Evolutionary conservation across 2,888 invertebrate genomes (phyloP).

Genomic region (Embidobia sp.): DNA sequence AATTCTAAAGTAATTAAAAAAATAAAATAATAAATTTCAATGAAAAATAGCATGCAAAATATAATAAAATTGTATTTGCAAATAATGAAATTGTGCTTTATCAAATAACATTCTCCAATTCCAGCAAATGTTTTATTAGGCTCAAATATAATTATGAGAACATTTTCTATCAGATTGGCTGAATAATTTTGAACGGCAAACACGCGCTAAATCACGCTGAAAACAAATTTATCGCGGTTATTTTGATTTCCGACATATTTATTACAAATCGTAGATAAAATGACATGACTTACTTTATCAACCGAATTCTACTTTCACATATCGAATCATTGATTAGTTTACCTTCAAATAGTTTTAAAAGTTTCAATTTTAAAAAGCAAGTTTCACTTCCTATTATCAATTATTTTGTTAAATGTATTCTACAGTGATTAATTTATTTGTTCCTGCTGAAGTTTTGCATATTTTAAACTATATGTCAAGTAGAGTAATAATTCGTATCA

Average conservation of each 20-base stretch:
- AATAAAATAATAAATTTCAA: too few relatives aligned
- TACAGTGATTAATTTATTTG: too few relatives aligned
- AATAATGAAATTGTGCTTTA: too few relatives aligned
- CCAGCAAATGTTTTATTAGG: conserved; percentile 3
- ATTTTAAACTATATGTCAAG: too few relatives aligned
- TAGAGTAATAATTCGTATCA: too few relatives aligned
- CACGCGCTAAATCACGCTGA: conserved; percentile 24
- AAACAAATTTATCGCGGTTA: conserved; percentile 50
- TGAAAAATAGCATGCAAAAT: too few relatives aligned
- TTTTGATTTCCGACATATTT: conserved; percentile 57
- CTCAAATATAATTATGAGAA: conserved; percentile 14
- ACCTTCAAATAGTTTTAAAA: conserved; percentile 5
- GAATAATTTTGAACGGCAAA: conserved; percentile 18
- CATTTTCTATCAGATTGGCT: conserved; percentile 2
- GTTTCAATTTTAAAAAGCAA: too few relatives aligned
- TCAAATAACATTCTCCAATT: neutral
- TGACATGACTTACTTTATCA: conserved; percentile 44
- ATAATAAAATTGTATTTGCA: too few relatives aligned
- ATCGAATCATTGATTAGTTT: conserved; percentile 25
- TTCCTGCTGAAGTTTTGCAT: too few relatives aligned
- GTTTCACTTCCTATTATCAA: too few relatives aligned
- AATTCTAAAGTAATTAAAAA: too few relatives aligned
- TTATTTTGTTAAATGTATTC: too few relatives aligned
- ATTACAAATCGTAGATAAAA: conserved; percentile 51
- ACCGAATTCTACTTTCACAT: conserved; percentile 32